Evolutionary conservation across 2,797 vertebrate genomes (phyloP).

Genomic region (Cirrhinus molitorella): DNA sequence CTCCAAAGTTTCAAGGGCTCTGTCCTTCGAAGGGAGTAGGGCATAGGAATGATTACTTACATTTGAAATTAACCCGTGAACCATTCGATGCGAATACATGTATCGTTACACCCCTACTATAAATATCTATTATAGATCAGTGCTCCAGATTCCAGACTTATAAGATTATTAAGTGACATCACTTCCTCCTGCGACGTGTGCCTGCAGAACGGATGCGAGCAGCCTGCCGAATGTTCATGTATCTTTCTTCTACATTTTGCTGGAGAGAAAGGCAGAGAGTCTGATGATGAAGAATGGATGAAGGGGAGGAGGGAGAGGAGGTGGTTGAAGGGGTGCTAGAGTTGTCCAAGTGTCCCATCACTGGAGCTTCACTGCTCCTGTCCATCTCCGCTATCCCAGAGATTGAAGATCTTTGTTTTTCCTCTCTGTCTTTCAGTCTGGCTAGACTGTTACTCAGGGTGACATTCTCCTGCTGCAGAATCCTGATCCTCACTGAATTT

Average conservation of each 20-base stretch:
- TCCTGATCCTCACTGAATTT: slow-evolving; percentile 83
- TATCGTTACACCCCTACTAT: too few species aligned
- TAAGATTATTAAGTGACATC: slow-evolving; percentile 42
- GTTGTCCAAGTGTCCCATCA: neutral
- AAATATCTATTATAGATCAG: too few species aligned
- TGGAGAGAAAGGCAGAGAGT: slow-evolving; percentile 64
- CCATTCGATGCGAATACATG: too few species aligned
- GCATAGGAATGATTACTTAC: too few species aligned
- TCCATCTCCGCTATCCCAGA: slow-evolving; percentile 43
- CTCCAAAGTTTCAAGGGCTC: too few species aligned
- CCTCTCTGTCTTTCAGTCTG: slow-evolving; percentile 76
- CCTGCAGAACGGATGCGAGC: slow-evolving; percentile 45
- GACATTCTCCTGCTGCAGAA: slow-evolving; percentile 87
- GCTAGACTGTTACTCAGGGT: slow-evolving; percentile 77
- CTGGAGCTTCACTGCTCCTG: slow-evolving; percentile 7
- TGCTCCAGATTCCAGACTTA: neutral
- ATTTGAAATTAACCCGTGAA: too few species aligned
- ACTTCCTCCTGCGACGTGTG: slow-evolving; percentile 64
- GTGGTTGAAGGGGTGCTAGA: neutral
- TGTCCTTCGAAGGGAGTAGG: too few species aligned
- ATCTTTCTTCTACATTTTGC: slow-evolving; percentile 39
- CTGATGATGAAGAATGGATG: slow-evolving; percentile 65
- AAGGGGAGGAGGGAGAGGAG: slow-evolving; percentile 24
- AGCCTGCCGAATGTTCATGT: slow-evolving; percentile 39
- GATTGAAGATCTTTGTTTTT: slow-evolving; percentile 38